phyloP scores from a whole-genome alignment of 37 sponge, comb jelly and placozoan species.

The Mnemiopsis leidyi region DNA sequence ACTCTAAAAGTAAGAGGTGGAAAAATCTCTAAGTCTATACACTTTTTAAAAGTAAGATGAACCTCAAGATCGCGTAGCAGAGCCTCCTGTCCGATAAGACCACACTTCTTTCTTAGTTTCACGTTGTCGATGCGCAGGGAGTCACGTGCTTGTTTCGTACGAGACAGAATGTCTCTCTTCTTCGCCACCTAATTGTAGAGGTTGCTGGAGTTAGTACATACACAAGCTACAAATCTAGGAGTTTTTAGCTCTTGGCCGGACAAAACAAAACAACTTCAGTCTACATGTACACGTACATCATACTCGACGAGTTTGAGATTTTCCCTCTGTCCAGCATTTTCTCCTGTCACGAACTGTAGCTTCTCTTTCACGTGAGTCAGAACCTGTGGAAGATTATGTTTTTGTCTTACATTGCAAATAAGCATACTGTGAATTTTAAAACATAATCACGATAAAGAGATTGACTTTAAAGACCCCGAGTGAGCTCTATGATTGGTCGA shows the following conservation, averaged over 20 bases:
- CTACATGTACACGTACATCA: conserved; percentile 10
- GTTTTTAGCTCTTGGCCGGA: too few species aligned
- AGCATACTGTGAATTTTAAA: too few species aligned
- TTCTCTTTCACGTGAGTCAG: conserved; percentile 98
- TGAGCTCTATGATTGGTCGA: too few species aligned
- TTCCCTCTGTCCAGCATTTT: conserved; percentile 22
- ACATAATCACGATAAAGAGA: too few species aligned
- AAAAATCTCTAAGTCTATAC: too few species aligned
- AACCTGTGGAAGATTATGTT: conserved; percentile 69
- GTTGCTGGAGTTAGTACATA: not conserved
- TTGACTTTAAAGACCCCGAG: too few species aligned
- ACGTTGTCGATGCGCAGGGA: conserved; percentile 81
- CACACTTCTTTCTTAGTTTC: conserved; percentile 79
- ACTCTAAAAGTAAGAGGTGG: too few species aligned
- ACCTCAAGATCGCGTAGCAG: conserved; percentile 92
- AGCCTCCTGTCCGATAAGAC: conserved; percentile 82
- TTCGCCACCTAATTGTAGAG: conserved; percentile 73
- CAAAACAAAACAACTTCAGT: too few species aligned
- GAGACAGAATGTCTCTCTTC: conserved; percentile 86
- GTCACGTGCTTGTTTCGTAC: conserved; percentile 89
- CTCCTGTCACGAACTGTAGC: conserved; percentile 89
- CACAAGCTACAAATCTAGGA: too few species aligned
- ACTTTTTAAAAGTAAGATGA: too few species aligned
- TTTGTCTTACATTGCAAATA: too few species aligned
- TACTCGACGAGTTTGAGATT: conserved; percentile 59